A percentile compares a stretch with the other conserved stretches of the same genome.
These are phyloP conservation scores for Muricea muricata DNA, from an alignment of 92 coral and sea anemone species.

Conservation along the genomic window DNA sequence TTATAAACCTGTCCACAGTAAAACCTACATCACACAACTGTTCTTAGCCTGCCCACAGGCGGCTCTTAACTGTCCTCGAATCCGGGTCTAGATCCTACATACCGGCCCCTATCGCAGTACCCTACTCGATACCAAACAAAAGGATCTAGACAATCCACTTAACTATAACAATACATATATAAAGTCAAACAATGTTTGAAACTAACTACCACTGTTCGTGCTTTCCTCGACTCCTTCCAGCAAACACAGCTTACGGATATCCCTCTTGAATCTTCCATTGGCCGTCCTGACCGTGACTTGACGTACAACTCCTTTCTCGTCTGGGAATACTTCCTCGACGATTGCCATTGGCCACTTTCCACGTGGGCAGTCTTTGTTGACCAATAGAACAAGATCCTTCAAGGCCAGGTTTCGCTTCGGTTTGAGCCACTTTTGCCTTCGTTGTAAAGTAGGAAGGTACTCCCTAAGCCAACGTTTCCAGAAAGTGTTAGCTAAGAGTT, in stretches of 20 bases:
- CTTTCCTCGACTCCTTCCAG: background rate
- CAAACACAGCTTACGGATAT: conserved; percentile 32
- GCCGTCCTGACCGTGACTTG: conserved; percentile 18
- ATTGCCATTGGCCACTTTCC: conserved; percentile 44
- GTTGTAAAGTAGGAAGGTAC: conserved; percentile 44
- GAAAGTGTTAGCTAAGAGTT: conserved; percentile 29
- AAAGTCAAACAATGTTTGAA: no score
- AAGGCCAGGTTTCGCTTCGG: conserved; percentile 9
- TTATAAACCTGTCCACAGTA: no score
- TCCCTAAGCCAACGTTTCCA: conserved; percentile 37
- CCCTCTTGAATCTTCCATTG: conserved; percentile 13
- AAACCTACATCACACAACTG: no score
- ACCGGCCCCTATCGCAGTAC: no score
- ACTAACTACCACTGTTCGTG: no score
- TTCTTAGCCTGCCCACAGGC: no score
- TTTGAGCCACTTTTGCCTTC: conserved; percentile 28
- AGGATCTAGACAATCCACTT: no score
- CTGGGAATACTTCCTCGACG: conserved; percentile 40
- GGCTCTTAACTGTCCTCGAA: no score
- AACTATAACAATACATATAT: no score
- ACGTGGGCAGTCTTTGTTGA: conserved; percentile 14
- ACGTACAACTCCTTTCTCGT: conserved; percentile 30
- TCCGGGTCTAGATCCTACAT: no score
- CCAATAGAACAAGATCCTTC: conserved; percentile 27
- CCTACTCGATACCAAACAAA: no score